Evolutionary conservation across 1,140 invertebrate genomes (phyloP).

Genomic region (Trachelipus rathkii): DNA sequence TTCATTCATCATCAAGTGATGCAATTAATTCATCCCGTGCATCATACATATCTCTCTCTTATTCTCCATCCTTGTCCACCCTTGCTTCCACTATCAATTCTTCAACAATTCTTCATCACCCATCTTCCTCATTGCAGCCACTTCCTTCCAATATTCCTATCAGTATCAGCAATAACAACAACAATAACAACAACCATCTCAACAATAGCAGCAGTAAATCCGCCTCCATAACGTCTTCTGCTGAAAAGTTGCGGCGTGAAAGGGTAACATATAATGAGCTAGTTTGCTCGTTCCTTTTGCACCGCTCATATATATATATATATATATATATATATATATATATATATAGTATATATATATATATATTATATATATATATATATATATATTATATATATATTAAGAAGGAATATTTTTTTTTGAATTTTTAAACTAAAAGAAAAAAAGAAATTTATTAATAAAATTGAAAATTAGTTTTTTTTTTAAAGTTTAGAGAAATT

Average conservation of each 20-base stretch:
- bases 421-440: no score
- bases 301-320: conserved; percentile 32
- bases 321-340: no score
- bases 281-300: conserved; percentile 37
- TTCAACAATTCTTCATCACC: conserved; percentile 32
- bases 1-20: neutral
- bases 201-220: neutral
- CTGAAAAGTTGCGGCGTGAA: conserved; percentile 41
- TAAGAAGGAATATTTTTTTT: no score
- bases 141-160: conserved; percentile 31
- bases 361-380: no score
- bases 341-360: no score
- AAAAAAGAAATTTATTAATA: no score
- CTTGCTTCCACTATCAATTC: conserved; percentile 32
- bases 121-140: conserved; percentile 36
- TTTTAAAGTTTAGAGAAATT: no score
- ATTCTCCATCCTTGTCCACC: conserved; percentile 30
- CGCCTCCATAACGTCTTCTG: conserved; percentile 33
- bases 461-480: no score
- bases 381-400: no score
- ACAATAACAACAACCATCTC: neutral
- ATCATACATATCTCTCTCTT: conserved; percentile 23
- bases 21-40: neutral
- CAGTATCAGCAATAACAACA: conserved; percentile 38
- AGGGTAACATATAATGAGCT: conserved; percentile 27